Percentiles rank a stretch among this genome's conserved stretches.
Conservation (phyloP, 2,113 vertebrate species). For the Takifugu bimaculatus region DNA sequence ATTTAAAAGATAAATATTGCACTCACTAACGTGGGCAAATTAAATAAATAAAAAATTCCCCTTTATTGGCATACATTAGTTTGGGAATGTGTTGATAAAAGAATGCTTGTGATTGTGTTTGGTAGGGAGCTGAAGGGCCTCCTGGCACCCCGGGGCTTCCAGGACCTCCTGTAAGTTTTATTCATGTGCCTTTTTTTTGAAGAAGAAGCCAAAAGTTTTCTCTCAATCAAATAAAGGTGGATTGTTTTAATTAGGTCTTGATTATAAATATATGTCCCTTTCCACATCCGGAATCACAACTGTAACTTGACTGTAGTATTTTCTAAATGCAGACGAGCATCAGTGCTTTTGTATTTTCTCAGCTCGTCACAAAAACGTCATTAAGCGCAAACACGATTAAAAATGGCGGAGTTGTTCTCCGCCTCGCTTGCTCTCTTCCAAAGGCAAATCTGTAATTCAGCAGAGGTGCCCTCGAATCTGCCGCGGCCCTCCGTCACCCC, state of each 20-base stretch:
- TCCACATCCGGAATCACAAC: no score
- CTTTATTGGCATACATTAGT: slow-evolving; percentile 1
- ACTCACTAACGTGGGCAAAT: no score
- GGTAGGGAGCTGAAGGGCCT: slow-evolving; percentile 86
- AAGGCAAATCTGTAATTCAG: slow-evolving; percentile 75
- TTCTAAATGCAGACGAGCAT: neutral
- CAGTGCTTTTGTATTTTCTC: slow-evolving; percentile 26
- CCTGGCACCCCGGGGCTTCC: slow-evolving; percentile 80
- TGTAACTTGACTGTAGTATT: no score
- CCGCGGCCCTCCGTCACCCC: slow-evolving; percentile 28
- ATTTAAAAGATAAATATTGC: no score
- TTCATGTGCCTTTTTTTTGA: no score
- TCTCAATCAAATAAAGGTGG: no score
- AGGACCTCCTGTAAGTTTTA: slow-evolving; percentile 75
- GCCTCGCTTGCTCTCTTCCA: slow-evolving; percentile 44
- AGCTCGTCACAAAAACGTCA: slow-evolving; percentile 52
- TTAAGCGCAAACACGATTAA: slow-evolving; percentile 49
- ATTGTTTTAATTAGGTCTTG: no score
- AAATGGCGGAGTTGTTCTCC: slow-evolving; percentile 47
- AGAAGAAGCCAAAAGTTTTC: no score
- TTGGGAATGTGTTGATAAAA: slow-evolving; percentile 7
- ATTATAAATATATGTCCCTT: no score
- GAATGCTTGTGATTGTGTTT: slow-evolving; percentile 36
- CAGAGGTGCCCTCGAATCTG: slow-evolving; percentile 65
- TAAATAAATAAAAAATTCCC: no score